phyloP scores from a whole-genome alignment of 2,113 vertebrate genomes.

The Daubentonia madagascariensis region DNA sequence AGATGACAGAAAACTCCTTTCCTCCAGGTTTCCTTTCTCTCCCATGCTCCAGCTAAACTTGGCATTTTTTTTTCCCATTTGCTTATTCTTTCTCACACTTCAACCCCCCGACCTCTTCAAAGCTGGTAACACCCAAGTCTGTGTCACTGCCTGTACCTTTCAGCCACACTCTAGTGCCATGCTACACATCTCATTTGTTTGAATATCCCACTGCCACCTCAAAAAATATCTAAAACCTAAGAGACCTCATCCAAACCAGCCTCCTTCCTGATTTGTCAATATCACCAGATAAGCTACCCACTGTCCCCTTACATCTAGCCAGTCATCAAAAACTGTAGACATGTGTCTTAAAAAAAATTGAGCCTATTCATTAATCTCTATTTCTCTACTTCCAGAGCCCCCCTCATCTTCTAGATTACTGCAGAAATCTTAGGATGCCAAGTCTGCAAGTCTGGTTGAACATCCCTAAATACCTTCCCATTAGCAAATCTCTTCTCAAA shows the following conservation, averaged over 20 bases:
- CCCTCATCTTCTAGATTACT: neutral
- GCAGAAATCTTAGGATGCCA: neutral
- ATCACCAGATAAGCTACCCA: neutral
- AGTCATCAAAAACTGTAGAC: neutral
- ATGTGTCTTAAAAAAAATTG: neutral
- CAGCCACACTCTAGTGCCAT: neutral
- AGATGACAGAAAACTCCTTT: neutral
- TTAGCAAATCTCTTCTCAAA: neutral
- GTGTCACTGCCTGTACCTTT: neutral
- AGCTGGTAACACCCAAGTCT: neutral
- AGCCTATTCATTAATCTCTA: neutral
- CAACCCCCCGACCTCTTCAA: neutral
- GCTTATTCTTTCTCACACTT: neutral
- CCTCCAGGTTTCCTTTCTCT: neutral
- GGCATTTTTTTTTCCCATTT: neutral
- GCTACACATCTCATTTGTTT: neutral
- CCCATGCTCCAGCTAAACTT: neutral
- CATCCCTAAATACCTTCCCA: constrained; percentile 13
- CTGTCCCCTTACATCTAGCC: neutral
- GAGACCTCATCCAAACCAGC: neutral
- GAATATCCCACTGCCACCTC: neutral
- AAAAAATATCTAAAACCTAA: neutral
- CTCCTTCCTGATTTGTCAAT: neutral
- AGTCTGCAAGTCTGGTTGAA: neutral
- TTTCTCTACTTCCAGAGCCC: neutral